Evolutionary conservation across 2,113 vertebrate species (phyloP).

Genomic region (Percina caprodes): DNA sequence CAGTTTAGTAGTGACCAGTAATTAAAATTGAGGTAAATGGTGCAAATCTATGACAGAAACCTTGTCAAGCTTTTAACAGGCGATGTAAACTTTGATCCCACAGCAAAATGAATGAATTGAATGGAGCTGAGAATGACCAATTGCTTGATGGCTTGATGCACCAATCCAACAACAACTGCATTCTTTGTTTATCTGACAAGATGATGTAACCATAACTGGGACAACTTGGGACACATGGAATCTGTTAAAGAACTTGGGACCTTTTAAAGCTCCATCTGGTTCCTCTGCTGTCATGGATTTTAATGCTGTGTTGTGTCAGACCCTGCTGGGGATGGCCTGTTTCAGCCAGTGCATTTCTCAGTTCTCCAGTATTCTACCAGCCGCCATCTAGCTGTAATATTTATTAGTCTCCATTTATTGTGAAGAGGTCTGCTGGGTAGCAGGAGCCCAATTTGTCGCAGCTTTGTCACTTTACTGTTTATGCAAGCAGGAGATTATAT

Average conservation of each 20-base stretch:
- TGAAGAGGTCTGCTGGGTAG: conserved; percentile 31
- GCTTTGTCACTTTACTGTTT: conserved; percentile 58
- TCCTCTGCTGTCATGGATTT: conserved; percentile 57
- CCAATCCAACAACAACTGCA: conserved; percentile 13
- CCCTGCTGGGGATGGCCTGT: conserved; percentile 22
- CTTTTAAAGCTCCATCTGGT: conserved; percentile 28
- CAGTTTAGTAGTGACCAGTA: conserved; percentile 54
- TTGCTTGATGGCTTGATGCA: conserved; percentile 40
- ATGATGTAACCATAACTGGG: conserved; percentile 36
- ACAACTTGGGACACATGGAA: conserved; percentile 23
- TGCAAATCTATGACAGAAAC: conserved; percentile 35
- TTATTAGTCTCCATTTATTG: conserved; percentile 54
- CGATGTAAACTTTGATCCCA: conserved; percentile 25
- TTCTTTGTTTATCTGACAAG: conserved; percentile 26
- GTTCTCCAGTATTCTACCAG: conserved; percentile 38
- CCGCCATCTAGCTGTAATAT: conserved; percentile 51
- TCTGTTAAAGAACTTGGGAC: conserved; percentile 25
- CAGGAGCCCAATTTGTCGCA: conserved; percentile 29
- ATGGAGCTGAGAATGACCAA: conserved; percentile 45
- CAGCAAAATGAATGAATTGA: conserved; percentile 34
- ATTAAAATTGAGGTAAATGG: conserved; percentile 35
- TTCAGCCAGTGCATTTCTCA: conserved; percentile 17
- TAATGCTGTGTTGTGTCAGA: conserved; percentile 44
- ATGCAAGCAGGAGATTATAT: conserved; percentile 60
- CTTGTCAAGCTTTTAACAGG: background rate